Base-by-base conservation (phyloP, 2,797 vertebrate species). In the Peromyscus melanophrys region DNA sequence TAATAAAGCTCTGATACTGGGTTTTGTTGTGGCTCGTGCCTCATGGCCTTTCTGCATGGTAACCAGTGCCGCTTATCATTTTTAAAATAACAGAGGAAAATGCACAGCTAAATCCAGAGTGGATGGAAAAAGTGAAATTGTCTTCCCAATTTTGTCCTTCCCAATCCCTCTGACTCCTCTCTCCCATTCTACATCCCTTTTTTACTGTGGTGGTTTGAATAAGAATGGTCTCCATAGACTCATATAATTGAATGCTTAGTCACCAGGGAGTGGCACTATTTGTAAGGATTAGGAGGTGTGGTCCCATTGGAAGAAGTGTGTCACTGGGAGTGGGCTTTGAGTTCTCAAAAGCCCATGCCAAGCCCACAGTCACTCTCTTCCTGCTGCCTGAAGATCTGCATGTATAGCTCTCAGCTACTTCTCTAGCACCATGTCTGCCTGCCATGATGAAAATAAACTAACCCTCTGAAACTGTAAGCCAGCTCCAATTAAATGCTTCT, bases 101-200 rank as follows among this genome's bases (percentile, higher is more conserved):
- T 81, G 23, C 4, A 84, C 84, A 92, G 46, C 59, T 83, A 89
- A 86, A 12, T 31, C 67, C 89, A 43, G 43, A 92, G 37, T 81
- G 82, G 86, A 95, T 78, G 31, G 49, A 94, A 40, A 94, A 46
- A 2, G 43, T 78, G 73, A 75, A 95, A 95, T 34, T 96, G 21
- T 52, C 40, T 40, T 93, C 16, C 17, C 63, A 76, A 65, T 65
- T 57, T 84, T 40, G 7, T n/a, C 17, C 16, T 23, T 27, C 2
- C n/a, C 73, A n/a, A 57, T 52, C 25, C 14, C 46, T 75, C n/a
- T 46, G 69, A 76, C 21, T 59, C 49, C 21, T 77, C 52, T 12
- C 43, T 49, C 1, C 34, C 43, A 17, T 49, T 61, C 4, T 59
- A 59, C 34, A 4, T 55, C 34, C 16, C 2, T 55, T 27, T 46